phyloP scores from a whole-genome alignment of 2,888 invertebrate species.

The Macrophya alboannulata region DNA sequence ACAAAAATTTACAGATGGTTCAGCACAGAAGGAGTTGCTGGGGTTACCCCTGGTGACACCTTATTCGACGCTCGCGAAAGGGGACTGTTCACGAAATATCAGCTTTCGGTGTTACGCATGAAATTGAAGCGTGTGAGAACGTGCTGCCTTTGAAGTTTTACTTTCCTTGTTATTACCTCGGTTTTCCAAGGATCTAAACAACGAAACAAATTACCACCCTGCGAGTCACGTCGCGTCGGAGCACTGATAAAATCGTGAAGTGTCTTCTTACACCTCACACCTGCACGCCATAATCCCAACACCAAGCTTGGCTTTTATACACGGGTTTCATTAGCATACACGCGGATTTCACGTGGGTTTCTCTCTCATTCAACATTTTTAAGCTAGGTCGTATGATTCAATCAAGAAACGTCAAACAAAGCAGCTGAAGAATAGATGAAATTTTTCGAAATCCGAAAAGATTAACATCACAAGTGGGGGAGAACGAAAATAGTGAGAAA shows the following conservation, averaged over 20 bases:
- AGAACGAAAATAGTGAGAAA: not conserved
- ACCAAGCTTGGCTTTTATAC: conserved; percentile 16
- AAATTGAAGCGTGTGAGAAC: not conserved
- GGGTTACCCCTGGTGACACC: conserved; percentile 6
- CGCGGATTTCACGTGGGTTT: not conserved
- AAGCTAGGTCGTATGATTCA: not conserved
- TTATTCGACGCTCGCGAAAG: conserved; percentile 17
- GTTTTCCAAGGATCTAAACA: conserved; percentile 25
- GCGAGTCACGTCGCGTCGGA: conserved; percentile 9
- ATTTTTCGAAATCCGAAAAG: not conserved
- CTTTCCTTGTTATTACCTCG: conserved; percentile 20
- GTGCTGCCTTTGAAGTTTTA: conserved; percentile 39
- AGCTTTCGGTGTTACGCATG: conserved; percentile 32
- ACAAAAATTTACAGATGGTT: conserved; percentile 21
- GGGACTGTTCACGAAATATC: conserved; percentile 1
- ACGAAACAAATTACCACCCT: conserved; percentile 45
- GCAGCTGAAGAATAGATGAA: not conserved
- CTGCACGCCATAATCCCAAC: not conserved
- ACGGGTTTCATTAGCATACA: conserved; percentile 30
- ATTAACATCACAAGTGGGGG: not conserved
- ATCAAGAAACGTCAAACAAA: not conserved
- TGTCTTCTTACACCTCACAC: conserved; percentile 45
- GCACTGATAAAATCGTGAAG: conserved; percentile 32
- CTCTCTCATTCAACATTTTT: not conserved
- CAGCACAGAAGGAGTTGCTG: not conserved